Evolutionary conservation across 2,888 invertebrate genomes (phyloP), one percentile per base, ranked within the genome.

Genomic region (Caenorhabditis parvicauda): DNA sequence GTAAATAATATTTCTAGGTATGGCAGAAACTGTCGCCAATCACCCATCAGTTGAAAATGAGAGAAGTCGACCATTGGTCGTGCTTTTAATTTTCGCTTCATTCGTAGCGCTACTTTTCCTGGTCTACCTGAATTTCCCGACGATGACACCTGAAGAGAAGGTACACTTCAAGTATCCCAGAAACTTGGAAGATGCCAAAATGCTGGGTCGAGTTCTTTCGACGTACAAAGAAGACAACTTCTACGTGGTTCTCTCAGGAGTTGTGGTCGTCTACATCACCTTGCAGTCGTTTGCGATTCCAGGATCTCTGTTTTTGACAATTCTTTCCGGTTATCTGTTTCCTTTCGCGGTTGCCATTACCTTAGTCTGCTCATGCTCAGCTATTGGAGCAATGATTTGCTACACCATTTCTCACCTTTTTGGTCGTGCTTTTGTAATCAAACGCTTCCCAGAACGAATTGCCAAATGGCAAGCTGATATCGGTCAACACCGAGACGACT

Each of bases 281-380:
- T 87, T 98, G 81, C 98, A 98, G 87, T 92, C 96, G 63, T 98
- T 98, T 86, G 96, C 96, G 79, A 98, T 98, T 85, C 98, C 98
- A 64, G 98, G 98, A 67, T 96, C 96, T 17, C 88, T 98, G 81
- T 98, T 96, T 82, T 86, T 98, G 52, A 96, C 95, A 66, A 93
- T 98, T 75, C 86, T 98, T 50, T 92, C 93, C 63, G 98, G 98
- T 64, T 98, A 94, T 83, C 85, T 98, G 38, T 98, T 95, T 82
- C 90, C 92, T 59, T 96, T 96, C 83, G 88, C 89, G 44, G 82
- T 91, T 69, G 98, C 98, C 5, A 83, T 99, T 73, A 81, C 88
- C 53, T 84, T 96, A 63, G 92, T 86, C 5, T 86, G 86, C 75
- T 78, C 85, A 82, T 98, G 98, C 83, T 98, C 96, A 64, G 92